These are phyloP conservation scores for Rhinopithecus roxellana DNA, from an alignment of 2,113 vertebrate species.

Conservation along the genomic window DNA sequence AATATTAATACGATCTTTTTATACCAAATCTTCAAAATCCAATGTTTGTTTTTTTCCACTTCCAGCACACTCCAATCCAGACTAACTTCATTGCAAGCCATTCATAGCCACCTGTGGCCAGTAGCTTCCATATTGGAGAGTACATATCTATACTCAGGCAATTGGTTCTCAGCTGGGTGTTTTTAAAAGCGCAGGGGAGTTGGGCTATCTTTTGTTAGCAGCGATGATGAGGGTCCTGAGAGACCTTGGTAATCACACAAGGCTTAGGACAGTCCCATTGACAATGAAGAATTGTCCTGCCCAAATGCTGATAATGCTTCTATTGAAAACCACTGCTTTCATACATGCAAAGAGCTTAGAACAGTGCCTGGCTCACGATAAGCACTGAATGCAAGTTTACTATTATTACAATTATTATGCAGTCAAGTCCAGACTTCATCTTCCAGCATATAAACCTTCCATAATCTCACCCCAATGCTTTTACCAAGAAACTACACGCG, in stretches of 20 bases:
- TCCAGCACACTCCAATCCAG: background rate
- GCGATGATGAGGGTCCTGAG: background rate
- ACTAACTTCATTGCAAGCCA: accelerated
- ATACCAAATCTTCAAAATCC: background rate
- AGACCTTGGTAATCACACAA: background rate
- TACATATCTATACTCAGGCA: accelerated
- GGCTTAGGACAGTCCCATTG: background rate
- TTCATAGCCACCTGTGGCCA: accelerated
- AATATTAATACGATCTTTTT: background rate
- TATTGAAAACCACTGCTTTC: background rate
- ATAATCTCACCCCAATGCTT: background rate
- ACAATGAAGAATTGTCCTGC: background rate
- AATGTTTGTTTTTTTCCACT: background rate
- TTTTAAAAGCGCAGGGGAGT: background rate
- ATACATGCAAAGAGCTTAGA: background rate
- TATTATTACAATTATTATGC: too few species aligned
- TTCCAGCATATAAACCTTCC: background rate
- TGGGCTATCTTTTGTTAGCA: background rate
- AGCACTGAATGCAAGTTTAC: background rate
- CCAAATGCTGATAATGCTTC: accelerated
- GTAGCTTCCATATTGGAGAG: accelerated
- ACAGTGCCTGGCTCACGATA: background rate
- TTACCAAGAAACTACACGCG: background rate
- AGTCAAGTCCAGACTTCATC: background rate
- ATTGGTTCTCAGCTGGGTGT: background rate